These are phyloP conservation scores for Ctenoplectra terminalis DNA, from an alignment of 1,140 invertebrate genomes.

Conservation along the genomic window DNA sequence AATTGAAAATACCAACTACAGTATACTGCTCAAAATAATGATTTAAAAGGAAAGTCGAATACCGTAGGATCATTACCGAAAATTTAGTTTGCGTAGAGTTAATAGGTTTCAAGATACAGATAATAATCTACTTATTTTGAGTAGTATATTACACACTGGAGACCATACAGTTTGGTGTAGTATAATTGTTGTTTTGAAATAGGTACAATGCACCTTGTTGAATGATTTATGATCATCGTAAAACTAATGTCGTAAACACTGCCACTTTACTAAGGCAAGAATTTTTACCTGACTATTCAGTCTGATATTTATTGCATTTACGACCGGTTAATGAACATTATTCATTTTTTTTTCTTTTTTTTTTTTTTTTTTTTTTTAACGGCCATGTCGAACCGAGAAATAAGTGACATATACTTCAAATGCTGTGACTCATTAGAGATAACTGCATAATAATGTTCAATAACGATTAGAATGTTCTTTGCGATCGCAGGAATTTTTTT, in stretches of 20 bases:
- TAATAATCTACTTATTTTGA: constrained; percentile 4
- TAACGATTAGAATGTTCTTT: not conserved
- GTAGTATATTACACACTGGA: not conserved
- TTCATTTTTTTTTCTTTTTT: not conserved
- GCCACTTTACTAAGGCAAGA: constrained; percentile 39
- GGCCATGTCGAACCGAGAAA: not conserved
- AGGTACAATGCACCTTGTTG: constrained; percentile 18
- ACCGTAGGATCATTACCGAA: not conserved
- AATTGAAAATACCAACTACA: not conserved
- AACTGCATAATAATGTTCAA: not conserved
- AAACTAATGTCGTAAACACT: constrained; percentile 24
- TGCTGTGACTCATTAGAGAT: constrained; percentile 12
- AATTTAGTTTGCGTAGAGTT: not conserved
- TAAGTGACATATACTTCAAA: not conserved
- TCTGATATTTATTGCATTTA: constrained; percentile 14
- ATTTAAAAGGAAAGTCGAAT: not conserved
- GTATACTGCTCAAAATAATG: constrained; percentile 11
- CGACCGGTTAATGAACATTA: not conserved
- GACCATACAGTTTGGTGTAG: not conserved
- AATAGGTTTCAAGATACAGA: not conserved
- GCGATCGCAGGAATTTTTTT: not conserved
- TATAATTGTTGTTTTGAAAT: constrained; percentile 10
- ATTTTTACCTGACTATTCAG: constrained; percentile 19
- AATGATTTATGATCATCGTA: constrained; percentile 1
- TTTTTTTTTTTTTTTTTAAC: not conserved